Percentiles rank a stretch among this genome's conserved stretches.
These are phyloP conservation scores for Drosophila carrolli DNA, from an alignment of 1,140 invertebrate species.

Conservation along the genomic window DNA sequence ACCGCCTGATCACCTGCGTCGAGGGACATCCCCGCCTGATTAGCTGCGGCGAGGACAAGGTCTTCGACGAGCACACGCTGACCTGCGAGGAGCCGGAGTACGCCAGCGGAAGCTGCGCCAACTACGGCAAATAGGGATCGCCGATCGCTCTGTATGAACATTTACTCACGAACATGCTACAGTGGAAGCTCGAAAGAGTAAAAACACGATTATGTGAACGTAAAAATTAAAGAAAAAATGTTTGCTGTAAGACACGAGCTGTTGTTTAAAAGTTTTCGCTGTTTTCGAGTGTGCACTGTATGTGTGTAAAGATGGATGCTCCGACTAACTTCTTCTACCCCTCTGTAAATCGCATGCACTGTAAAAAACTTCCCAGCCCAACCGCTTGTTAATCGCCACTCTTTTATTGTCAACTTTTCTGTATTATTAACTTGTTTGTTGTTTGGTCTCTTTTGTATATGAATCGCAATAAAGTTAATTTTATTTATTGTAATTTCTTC, in stretches of 20 bases:
- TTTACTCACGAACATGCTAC: slow-evolving; percentile 2
- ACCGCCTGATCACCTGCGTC: slow-evolving; percentile 94
- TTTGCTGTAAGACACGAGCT: background rate
- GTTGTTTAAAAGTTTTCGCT: slow-evolving; percentile 1
- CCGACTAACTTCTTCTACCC: slow-evolving; percentile 6
- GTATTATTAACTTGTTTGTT: slow-evolving; percentile 57
- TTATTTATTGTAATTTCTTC: slow-evolving; percentile 73
- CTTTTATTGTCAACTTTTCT: slow-evolving; percentile 17
- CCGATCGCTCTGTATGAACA: slow-evolving; percentile 22
- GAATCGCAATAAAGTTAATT: slow-evolving; percentile 78
- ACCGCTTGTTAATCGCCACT: slow-evolving; percentile 30
- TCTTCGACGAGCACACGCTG: slow-evolving; percentile 92
- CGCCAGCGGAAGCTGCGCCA: slow-evolving; percentile 72
- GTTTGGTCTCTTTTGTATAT: slow-evolving; percentile 45
- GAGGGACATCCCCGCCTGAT: slow-evolving; percentile 93
- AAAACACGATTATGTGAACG: slow-evolving; percentile 2
- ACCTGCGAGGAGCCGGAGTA: slow-evolving; percentile 90
- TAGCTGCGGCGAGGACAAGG: slow-evolving; percentile 93
- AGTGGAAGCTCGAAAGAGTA: background rate
- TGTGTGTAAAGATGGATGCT: slow-evolving; percentile 60
- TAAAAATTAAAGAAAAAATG: background rate
- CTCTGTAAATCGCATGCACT: slow-evolving; percentile 31
- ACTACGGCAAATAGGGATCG: slow-evolving; percentile 68
- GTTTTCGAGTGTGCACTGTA: slow-evolving; percentile 31
- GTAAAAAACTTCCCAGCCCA: slow-evolving; percentile 38